These are phyloP conservation scores for Heliconius ismenius DNA, from an alignment of 2,888 invertebrate species.

Conservation along the genomic window DNA sequence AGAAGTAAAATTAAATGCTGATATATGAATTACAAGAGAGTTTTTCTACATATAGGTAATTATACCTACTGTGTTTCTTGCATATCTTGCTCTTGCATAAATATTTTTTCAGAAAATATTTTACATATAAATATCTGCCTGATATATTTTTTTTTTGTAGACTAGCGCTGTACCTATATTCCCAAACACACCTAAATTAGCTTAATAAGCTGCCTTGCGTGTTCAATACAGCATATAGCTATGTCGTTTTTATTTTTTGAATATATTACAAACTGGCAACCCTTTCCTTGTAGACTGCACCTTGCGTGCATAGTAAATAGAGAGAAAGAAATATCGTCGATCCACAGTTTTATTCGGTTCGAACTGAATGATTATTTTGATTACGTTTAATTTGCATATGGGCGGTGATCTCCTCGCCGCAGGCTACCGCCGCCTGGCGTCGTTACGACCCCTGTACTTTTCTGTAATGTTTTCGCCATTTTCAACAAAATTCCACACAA, in stretches of 20 bases:
- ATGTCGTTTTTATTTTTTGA: conserved; percentile 56
- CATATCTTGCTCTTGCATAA: not conserved
- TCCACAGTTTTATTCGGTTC: conserved; percentile 59
- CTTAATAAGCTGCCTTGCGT: conserved; percentile 70
- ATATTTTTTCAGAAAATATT: not conserved
- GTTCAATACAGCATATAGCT: conserved; percentile 53
- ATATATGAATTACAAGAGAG: conserved; percentile 1
- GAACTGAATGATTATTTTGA: conserved; percentile 80
- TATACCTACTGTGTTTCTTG: not conserved
- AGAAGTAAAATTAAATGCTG: not conserved
- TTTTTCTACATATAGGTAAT: not conserved
- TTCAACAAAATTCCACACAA: conserved; percentile 81
- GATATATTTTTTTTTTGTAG: not conserved
- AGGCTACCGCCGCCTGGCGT: conserved; percentile 66
- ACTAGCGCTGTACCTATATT: not conserved
- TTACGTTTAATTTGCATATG: conserved; percentile 82
- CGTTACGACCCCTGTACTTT: conserved; percentile 79
- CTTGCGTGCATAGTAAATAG: conserved; percentile 45
- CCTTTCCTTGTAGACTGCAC: conserved; percentile 58
- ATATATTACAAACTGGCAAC: conserved; percentile 61
- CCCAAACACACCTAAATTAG: conserved; percentile 59
- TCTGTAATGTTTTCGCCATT: conserved; percentile 82
- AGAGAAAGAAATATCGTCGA: conserved; percentile 59
- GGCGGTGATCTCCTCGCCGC: conserved; percentile 65
- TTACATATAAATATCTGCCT: not conserved